Evolutionary conservation across 2,888 invertebrate genomes (phyloP), one percentile per base, ranked within the genome.

Genomic region (Xylocampa areola): DNA sequence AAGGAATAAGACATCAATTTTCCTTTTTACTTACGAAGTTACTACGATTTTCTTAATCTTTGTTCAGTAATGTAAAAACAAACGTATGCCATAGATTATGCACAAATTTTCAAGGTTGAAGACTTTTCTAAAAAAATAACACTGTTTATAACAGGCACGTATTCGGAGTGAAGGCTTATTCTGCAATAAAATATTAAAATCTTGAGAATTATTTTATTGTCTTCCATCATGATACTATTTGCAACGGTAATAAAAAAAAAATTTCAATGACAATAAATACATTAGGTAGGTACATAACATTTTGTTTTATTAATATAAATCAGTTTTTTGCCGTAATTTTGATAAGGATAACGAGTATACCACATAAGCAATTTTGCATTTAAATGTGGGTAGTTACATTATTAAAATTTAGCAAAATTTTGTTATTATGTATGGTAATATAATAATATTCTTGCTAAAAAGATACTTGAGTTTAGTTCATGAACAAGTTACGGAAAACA

Each of bases 261-360:
- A 6, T 21, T 30, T 50, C 40, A 67, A 54, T 41, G 67, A 49
- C 48, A 67, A 50, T n/a, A n/a, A n/a, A n/a, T n/a, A n/a, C n/a
- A n/a, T n/a, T n/a, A n/a, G n/a, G n/a, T n/a, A n/a, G n/a, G n/a
- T 47, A 47, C 16, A 25, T 47, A 27, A 37, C 45, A 58, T 45
- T 25, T 58, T 17, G 30, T 66, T 64, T 51, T 45, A 33, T 43
- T 33, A 51, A 33, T 7, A 30, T 36, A 58, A 16, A 16, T 30
- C 14, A 17, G 19, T 13, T 19, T 33, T 29, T 39, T 33, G 13
- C 21, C 14, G 29, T 23, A 32, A 59, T 53, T 30, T 40, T 25
- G 19, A 53, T 44, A 32, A 29, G 35, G 5, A 29, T 30, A 39
- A 43, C 6, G 21, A 39, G 30, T 52, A 35, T 64, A 39, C 16